These are phyloP conservation scores for Arenaria interpres DNA, from an alignment of 2,113 vertebrate species.

Conservation along the genomic window DNA sequence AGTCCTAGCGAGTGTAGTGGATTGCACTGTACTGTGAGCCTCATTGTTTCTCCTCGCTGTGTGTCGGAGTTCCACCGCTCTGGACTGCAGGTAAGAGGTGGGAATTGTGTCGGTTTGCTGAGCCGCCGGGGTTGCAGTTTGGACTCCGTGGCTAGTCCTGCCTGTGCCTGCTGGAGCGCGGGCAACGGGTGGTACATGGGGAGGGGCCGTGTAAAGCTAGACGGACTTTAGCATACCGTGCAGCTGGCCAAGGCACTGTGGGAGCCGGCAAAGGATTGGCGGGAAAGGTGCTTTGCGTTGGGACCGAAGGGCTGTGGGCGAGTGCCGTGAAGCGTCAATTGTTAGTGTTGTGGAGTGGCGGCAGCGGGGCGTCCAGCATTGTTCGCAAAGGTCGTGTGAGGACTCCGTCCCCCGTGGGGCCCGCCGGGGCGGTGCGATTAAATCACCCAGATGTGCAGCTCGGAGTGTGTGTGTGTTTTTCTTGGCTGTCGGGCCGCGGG, in stretches of 20 bases:
- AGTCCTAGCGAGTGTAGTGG: background rate
- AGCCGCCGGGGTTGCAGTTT: background rate
- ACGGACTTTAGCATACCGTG: background rate
- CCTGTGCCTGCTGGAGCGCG: background rate
- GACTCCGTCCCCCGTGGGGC: background rate
- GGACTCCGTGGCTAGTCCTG: background rate
- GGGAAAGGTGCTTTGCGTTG: background rate
- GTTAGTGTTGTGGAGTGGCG: background rate
- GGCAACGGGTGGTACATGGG: background rate
- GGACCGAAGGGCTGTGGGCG: background rate
- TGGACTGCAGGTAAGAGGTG: background rate
- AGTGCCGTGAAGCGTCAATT: background rate
- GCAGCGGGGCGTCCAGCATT: background rate
- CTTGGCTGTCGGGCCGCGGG: background rate
- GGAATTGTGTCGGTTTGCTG: background rate
- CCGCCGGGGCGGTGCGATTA: background rate
- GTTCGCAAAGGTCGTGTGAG: background rate
- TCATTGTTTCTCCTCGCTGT: background rate
- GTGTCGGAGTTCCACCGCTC: background rate
- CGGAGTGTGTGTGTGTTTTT: background rate
- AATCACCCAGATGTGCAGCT: background rate
- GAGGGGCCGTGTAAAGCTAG: background rate
- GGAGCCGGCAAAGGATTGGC: background rate
- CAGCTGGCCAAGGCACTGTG: background rate
- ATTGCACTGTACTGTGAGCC: background rate